These are phyloP conservation scores for Chirona hameri DNA, from an alignment of 2,888 invertebrate species.

Conservation along the genomic window DNA sequence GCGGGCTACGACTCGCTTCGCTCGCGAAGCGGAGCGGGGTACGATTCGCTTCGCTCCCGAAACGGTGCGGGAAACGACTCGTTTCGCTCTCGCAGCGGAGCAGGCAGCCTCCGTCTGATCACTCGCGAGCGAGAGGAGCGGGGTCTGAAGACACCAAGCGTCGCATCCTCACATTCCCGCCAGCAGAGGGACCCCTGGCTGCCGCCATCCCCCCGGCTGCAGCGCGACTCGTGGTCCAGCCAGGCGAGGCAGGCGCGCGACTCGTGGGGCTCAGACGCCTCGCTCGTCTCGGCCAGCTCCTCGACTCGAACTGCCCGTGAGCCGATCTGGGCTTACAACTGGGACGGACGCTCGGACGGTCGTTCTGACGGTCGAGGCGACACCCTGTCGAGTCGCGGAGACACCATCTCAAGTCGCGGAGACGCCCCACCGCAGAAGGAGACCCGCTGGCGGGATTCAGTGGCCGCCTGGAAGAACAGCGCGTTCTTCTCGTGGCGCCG, in stretches of 20 bases:
- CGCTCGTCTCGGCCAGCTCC: not conserved
- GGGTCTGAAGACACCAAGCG: not conserved
- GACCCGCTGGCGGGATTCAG: constrained; percentile 2
- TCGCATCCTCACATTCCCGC: not conserved
- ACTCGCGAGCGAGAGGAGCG: not conserved
- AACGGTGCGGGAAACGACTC: not conserved
- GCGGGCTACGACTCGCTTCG: too few species aligned
- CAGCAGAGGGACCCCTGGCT: not conserved
- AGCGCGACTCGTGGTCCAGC: too few species aligned
- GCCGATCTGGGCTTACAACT: not conserved
- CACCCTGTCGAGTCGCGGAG: not conserved
- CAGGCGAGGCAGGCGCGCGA: not conserved
- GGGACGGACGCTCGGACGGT: not conserved
- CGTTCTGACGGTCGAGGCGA: not conserved
- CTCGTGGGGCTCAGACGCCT: not conserved
- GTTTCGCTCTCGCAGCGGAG: not conserved
- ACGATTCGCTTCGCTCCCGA: too few species aligned
- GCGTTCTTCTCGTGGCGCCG: not conserved
- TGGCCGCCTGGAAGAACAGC: not conserved
- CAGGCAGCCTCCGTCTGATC: not conserved
- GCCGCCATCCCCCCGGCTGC: too few species aligned
- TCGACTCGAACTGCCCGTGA: not conserved
- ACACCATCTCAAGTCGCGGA: not conserved
- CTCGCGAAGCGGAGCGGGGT: too few species aligned
- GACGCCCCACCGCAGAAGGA: not conserved